Conservation (phyloP, 2,113 vertebrate species). For the Actenoides hombroni region DNA sequence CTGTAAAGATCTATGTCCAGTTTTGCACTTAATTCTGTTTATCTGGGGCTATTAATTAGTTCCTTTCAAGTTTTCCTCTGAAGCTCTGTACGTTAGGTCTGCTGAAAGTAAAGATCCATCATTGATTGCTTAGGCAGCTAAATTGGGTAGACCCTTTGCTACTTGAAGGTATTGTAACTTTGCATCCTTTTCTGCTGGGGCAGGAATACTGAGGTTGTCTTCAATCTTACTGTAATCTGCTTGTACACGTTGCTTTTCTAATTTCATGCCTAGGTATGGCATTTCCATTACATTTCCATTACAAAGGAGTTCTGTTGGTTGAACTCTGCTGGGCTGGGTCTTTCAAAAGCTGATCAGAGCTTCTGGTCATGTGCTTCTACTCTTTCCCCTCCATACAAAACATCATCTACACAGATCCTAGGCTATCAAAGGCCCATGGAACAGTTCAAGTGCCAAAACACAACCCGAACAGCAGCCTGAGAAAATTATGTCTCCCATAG, state of each 20-base stretch:
- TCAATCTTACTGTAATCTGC: not conserved
- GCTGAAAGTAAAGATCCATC: not conserved
- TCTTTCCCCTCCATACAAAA: constrained; percentile 40
- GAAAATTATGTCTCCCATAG: constrained; percentile 42
- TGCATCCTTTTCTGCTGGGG: constrained; percentile 23
- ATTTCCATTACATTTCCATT: constrained; percentile 19
- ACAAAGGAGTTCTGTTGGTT: constrained; percentile 25
- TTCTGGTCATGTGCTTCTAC: constrained; percentile 23
- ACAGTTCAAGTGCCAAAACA: constrained; percentile 53
- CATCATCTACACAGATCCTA: not conserved
- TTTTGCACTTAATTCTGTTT: constrained; percentile 36
- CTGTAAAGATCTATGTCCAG: not conserved
- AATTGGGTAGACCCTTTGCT: not conserved
- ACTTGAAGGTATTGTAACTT: not conserved
- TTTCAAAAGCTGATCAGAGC: constrained; percentile 37
- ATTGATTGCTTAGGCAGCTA: not conserved
- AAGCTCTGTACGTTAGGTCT: not conserved
- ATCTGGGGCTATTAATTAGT: constrained; percentile 28
- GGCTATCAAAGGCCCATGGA: constrained; percentile 23
- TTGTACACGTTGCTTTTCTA: not conserved
- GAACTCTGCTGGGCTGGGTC: constrained; percentile 12
- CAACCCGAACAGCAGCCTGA: constrained; percentile 18
- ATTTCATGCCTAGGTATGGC: constrained; percentile 25
- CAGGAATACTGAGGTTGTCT: not conserved
- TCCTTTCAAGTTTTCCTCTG: not conserved